Percentiles rank a stretch among this genome's conserved stretches.
These are phyloP conservation scores for Acanthosepion lycidas DNA, from an alignment of 2,888 invertebrate species.

Conservation along the genomic window DNA sequence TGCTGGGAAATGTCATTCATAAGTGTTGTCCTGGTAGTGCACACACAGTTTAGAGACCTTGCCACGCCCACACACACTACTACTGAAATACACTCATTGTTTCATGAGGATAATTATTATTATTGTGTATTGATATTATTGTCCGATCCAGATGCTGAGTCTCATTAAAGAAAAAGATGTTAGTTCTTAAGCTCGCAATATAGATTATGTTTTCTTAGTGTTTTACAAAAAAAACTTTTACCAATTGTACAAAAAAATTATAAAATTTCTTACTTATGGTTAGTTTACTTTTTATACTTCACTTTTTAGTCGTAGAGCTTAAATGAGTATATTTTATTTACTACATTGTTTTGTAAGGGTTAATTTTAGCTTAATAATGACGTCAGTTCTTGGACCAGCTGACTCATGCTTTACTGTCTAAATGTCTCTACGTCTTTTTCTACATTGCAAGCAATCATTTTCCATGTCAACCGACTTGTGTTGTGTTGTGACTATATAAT, in stretches of 20 bases:
- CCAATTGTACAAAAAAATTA: too few species aligned
- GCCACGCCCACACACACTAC: neutral
- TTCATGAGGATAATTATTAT: neutral
- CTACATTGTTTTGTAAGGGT: neutral
- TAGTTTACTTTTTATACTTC: too few species aligned
- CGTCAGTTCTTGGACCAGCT: neutral
- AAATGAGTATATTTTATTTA: neutral
- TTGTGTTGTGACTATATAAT: too few species aligned
- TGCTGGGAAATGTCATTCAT: conserved; percentile 33
- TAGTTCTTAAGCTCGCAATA: too few species aligned
- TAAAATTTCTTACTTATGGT: too few species aligned
- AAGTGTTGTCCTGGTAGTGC: neutral
- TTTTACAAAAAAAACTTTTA: too few species aligned
- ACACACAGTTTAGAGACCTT: neutral
- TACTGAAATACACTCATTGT: neutral
- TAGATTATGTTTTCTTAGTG: too few species aligned
- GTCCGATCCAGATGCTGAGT: neutral
- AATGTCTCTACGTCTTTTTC: too few species aligned
- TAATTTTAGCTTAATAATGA: neutral
- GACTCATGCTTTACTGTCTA: neutral
- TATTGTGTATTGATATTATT: neutral
- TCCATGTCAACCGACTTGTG: too few species aligned
- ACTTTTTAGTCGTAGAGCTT: neutral
- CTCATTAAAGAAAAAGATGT: neutral
- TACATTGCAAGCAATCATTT: too few species aligned